These are phyloP conservation scores for Clupea harengus DNA, from an alignment of 2,113 vertebrate species.

Conservation along the genomic window DNA sequence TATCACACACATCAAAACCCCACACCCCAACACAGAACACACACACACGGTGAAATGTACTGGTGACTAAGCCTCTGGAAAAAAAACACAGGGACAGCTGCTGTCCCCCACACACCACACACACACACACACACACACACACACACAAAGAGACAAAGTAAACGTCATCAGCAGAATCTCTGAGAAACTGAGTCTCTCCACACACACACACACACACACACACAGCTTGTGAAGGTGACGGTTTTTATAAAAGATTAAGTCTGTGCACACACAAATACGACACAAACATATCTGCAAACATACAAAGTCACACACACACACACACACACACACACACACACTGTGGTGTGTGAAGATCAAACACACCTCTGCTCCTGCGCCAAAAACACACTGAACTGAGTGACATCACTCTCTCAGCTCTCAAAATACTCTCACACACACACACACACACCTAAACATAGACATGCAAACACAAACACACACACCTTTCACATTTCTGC, in stretches of 20 bases:
- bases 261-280: too few species aligned
- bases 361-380: too few species aligned
- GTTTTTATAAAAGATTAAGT: too few species aligned
- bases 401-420: too few species aligned
- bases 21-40: not conserved
- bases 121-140: not conserved
- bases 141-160: not conserved
- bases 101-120: too few species aligned
- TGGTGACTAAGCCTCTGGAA: too few species aligned
- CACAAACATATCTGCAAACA: not conserved
- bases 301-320: not conserved
- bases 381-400: too few species aligned
- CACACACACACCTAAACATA: too few species aligned
- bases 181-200: not conserved
- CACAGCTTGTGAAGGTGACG: not conserved
- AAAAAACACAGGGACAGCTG: too few species aligned
- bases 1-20: too few species aligned
- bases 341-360: not conserved
- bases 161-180: too few species aligned
- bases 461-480: not conserved
- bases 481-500: not conserved
- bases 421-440: too few species aligned
- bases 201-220: not conserved
- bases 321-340: not conserved
- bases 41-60: not conserved